phyloP scores from a whole-genome alignment of 2,888 invertebrate genomes.

The Diplolepis rosae region DNA sequence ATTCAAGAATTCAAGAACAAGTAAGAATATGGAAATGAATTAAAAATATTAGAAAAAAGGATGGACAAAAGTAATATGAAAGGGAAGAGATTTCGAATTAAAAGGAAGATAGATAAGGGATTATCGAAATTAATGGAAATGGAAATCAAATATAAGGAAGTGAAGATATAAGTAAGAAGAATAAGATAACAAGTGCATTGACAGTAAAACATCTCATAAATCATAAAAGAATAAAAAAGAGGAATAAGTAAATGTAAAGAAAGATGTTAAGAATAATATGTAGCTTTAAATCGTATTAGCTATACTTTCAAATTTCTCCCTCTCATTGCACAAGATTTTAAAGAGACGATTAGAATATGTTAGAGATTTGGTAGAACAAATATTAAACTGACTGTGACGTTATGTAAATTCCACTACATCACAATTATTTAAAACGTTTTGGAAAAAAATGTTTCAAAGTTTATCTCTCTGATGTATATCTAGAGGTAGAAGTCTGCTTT shows the following conservation, averaged over 20 bases:
- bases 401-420: background rate
- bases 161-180: background rate
- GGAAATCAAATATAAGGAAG: no score
- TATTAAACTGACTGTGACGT: background rate
- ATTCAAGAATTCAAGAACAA: no score
- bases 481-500: background rate
- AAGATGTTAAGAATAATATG: background rate
- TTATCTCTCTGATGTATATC: background rate
- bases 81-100: no score
- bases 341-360: background rate
- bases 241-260: no score
- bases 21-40: no score
- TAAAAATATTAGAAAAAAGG: no score
- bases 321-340: background rate
- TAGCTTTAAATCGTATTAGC: background rate
- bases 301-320: background rate
- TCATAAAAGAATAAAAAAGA: no score
- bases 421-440: background rate
- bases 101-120: no score
- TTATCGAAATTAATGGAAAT: no score
- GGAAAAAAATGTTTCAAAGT: no score
- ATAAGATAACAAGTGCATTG: background rate
- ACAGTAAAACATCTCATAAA: no score
- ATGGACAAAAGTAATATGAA: no score
- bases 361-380: background rate